phyloP scores from a whole-genome alignment of 2,888 invertebrate genomes.

The Melinaea marsaeus region DNA sequence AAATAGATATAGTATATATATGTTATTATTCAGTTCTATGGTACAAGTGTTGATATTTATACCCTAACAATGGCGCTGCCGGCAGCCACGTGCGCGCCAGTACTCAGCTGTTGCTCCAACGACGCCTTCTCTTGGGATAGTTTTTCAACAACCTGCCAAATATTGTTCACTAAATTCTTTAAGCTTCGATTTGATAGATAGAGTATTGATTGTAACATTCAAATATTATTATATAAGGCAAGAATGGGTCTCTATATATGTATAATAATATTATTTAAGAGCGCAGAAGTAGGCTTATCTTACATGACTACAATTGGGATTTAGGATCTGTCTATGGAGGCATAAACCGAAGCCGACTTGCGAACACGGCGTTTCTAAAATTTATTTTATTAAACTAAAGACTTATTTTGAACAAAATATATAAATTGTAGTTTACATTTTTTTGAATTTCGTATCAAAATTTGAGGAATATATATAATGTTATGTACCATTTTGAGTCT shows the following conservation, averaged over 20 bases:
- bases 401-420: not conserved
- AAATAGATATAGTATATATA: too few relatives aligned
- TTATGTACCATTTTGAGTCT: slow-evolving; percentile 48
- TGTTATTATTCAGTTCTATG: too few relatives aligned
- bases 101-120: slow-evolving; percentile 48
- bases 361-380: slow-evolving; percentile 3
- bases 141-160: slow-evolving; percentile 45
- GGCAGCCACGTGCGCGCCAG: slow-evolving; percentile 52
- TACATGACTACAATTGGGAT: slow-evolving; percentile 2
- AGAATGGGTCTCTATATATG: too few relatives aligned
- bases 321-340: not conserved
- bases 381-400: not conserved
- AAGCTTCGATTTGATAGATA: too few relatives aligned
- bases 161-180: not conserved
- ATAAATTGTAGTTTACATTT: not conserved
- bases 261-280: too few relatives aligned
- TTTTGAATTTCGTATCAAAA: too few relatives aligned
- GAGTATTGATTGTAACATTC: too few relatives aligned
- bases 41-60: not conserved
- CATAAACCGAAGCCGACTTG: not conserved
- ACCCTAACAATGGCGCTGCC: slow-evolving; percentile 73
- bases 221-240: too few relatives aligned
- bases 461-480: not conserved
- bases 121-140: slow-evolving; percentile 50
- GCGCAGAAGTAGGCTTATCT: not conserved